A percentile compares a stretch with the other conserved stretches of the same genome.
phyloP scores from a whole-genome alignment of 2,113 vertebrate genomes.

The Hippocampus mohnikei region DNA sequence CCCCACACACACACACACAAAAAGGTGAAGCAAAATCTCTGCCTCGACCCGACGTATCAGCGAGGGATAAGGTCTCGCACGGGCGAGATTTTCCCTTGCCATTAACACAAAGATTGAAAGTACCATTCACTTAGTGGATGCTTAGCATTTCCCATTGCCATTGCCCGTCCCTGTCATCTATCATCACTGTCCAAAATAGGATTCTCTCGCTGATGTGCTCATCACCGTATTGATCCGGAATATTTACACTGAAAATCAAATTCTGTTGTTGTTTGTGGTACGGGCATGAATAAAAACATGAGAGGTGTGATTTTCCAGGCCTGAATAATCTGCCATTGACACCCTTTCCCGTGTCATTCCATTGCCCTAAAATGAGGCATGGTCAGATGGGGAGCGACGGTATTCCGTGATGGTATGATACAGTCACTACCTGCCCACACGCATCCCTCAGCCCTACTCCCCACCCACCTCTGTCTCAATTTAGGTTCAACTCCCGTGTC shows the following conservation, averaged over 20 bases:
- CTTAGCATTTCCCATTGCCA: not conserved
- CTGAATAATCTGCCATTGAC: conserved; percentile 60
- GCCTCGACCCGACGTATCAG: too few species aligned
- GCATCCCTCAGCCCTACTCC: conserved; percentile 26
- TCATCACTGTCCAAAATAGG: conserved; percentile 9
- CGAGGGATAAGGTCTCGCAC: too few species aligned
- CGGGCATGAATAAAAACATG: conserved; percentile 69
- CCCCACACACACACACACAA: not conserved
- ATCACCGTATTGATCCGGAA: conserved; percentile 52
- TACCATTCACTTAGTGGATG: not conserved
- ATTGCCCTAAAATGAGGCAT: conserved; percentile 65
- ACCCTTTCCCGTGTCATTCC: conserved; percentile 49
- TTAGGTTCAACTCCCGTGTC: conserved; percentile 35
- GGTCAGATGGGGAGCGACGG: conserved; percentile 60
- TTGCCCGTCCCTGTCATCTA: not conserved
- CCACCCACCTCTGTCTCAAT: conserved; percentile 35
- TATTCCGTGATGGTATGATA: conserved; percentile 52
- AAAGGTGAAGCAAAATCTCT: too few species aligned
- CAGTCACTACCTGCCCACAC: conserved; percentile 36
- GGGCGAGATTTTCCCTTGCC: too few species aligned
- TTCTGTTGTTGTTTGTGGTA: conserved; percentile 64
- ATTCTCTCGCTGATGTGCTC: conserved; percentile 31
- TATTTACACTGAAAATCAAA: conserved; percentile 68
- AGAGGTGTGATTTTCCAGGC: conserved; percentile 59
- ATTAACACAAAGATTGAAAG: not conserved